Evolutionary conservation across 2,888 invertebrate genomes (phyloP).

Genomic region (Hoplodrina blanda): DNA sequence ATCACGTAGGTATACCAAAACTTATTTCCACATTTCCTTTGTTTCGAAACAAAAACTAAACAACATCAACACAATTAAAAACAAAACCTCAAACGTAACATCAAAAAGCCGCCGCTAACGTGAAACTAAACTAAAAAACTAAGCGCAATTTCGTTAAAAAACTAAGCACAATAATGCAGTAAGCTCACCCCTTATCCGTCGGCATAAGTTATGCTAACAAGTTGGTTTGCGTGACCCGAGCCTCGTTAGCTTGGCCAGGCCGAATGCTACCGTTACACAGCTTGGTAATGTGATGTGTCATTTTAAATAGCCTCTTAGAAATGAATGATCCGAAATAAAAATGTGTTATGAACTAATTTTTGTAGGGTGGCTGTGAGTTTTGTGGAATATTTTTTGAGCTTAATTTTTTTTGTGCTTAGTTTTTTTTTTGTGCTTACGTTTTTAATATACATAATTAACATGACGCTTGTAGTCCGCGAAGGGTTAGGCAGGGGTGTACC

Average conservation of each 20-base stretch:
- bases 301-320: constrained; percentile 69
- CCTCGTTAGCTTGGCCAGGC: constrained; percentile 56
- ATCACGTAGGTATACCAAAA: background rate
- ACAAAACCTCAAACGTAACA: constrained; percentile 42
- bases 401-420: constrained; percentile 18
- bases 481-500: too few species aligned
- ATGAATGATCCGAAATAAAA: constrained; percentile 69
- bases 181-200: constrained; percentile 80
- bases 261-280: constrained; percentile 57
- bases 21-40: constrained; percentile 6
- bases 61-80: constrained; percentile 33
- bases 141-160: constrained; percentile 75
- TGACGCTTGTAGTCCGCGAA: too few species aligned
- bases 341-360: constrained; percentile 42
- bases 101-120: constrained; percentile 56
- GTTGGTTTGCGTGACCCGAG: constrained; percentile 76
- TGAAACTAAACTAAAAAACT: constrained; percentile 66
- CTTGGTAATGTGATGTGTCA: constrained; percentile 69
- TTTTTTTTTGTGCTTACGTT: background rate
- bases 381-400: constrained; percentile 25
- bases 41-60: constrained; percentile 17
- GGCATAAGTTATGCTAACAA: constrained; percentile 85
- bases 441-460: background rate
- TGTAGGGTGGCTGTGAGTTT: constrained; percentile 42
- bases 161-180: constrained; percentile 77